Percentiles rank a stretch among this genome's conserved stretches.
These are phyloP conservation scores for Sinosuthora webbiana DNA, from an alignment of 2,113 vertebrate species.

Conservation along the genomic window DNA sequence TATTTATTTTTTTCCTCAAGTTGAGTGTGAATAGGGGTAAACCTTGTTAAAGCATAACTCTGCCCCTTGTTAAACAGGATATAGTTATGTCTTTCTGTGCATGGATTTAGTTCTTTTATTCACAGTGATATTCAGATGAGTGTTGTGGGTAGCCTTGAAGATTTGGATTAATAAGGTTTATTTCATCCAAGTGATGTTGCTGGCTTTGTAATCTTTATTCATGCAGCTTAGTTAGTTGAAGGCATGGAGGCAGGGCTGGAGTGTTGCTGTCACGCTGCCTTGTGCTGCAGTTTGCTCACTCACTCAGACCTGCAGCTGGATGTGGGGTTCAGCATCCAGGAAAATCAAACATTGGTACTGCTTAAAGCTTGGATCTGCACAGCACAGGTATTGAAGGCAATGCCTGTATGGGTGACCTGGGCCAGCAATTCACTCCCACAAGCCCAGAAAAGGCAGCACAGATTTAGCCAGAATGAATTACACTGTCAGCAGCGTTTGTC, in stretches of 20 bases:
- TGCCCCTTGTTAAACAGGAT: background rate
- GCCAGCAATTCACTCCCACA: background rate
- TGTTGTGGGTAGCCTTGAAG: constrained; percentile 23
- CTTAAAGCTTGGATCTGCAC: background rate
- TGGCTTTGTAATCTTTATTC: constrained; percentile 17
- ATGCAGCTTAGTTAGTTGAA: background rate
- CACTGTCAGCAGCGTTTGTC: rapidly evolving
- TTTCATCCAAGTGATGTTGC: background rate
- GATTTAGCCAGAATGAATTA: background rate
- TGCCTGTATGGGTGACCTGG: rapidly evolving
- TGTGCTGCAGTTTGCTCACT: background rate
- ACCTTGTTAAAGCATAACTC: background rate
- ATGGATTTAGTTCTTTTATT: background rate
- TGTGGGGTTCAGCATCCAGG: background rate
- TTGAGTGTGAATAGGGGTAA: background rate
- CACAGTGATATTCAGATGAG: background rate
- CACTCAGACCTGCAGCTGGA: background rate
- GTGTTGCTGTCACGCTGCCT: background rate
- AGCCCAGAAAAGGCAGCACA: background rate
- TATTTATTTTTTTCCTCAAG: background rate
- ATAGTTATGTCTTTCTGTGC: background rate
- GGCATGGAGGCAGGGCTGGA: background rate
- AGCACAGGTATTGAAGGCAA: background rate
- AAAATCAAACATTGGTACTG: background rate
- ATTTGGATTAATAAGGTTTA: constrained; percentile 42